phyloP scores from a whole-genome alignment of 2,113 vertebrate genomes.

The Rissa tridactyla region DNA sequence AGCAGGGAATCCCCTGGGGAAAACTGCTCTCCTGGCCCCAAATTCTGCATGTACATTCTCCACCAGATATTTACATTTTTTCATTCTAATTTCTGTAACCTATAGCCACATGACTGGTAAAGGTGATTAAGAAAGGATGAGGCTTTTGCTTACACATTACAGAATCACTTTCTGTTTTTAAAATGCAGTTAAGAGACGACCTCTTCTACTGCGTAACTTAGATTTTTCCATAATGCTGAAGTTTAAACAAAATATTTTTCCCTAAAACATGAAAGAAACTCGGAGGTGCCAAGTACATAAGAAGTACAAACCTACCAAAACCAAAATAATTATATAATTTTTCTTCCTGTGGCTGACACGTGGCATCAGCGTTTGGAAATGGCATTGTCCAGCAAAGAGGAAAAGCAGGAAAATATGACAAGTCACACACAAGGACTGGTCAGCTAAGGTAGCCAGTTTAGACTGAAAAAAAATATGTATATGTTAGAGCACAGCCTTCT shows the following conservation, averaged over 20 bases:
- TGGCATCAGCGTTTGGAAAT: not conserved
- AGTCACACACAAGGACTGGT: not conserved
- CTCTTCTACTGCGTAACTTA: rapidly evolving
- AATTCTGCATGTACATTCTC: not conserved
- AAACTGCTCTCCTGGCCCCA: not conserved
- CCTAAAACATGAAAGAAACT: not conserved
- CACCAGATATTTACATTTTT: not conserved
- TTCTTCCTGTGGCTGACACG: not conserved
- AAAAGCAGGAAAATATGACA: not conserved
- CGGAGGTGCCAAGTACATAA: not conserved
- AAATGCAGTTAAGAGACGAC: not conserved
- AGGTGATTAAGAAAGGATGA: not conserved
- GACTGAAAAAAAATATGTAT: not conserved
- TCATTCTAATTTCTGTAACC: not conserved
- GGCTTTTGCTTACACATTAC: not conserved
- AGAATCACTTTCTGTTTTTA: not conserved
- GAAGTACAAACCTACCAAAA: not conserved
- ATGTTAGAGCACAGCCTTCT: not conserved
- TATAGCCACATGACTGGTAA: not conserved
- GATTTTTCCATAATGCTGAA: not conserved
- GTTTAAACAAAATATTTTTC: not conserved
- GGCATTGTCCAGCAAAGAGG: not conserved
- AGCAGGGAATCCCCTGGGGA: not conserved
- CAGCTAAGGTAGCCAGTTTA: not conserved
- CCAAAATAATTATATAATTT: not conserved